Evolutionary conservation across 2,113 vertebrate genomes (phyloP), one percentile per base, ranked within the genome.

Genomic region (Nothoprocta pentlandii): DNA sequence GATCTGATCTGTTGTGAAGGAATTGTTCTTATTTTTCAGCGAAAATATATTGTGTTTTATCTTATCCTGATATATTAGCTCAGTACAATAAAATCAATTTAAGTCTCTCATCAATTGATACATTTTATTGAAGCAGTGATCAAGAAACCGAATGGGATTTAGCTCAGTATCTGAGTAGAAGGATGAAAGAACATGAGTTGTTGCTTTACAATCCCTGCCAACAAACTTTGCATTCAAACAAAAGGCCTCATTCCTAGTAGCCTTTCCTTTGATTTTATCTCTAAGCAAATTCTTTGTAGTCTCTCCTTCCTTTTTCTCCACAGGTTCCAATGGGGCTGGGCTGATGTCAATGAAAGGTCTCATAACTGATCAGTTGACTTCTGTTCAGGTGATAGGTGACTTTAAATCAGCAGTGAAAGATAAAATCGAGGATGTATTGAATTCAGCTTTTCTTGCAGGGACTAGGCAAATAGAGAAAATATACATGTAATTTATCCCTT

Each of bases 261-360:
- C 58, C 61, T 86, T 88, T 76, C 36, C 69, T 77, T 28, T 80
- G 92, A 86, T 93, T 94, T 93, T 93, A 92, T 73, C 85, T 88
- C 76, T 58, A 53, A 68, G 34, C 13, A 39, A 5, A 44, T 90
- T 77, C 47, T 66, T 85, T 58, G 20, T 73, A 71, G 85, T 51
- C 69, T 23, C 66, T 59, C 62, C 77, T 84, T 77, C 80, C 36
- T 93, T 95, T 94, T 61, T 91, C n/a, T 95, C 59, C 23, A 5
- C 51, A 46, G 16, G 19, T 84, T 58, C 12, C 49, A 62, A 62
- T 22, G 80, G 59, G 41, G 36, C 26, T 77, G 76, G 63, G 30
- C 0, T 8, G 15, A 30, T 77, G 44, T 69, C 54, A 80, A n/a
- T n/a, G 62, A n/a, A 73, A 87, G 26, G 46, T 34, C 49, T 82